Conservation (phyloP, 1,140 invertebrate genomes). For the Drosophila burlai region DNA sequence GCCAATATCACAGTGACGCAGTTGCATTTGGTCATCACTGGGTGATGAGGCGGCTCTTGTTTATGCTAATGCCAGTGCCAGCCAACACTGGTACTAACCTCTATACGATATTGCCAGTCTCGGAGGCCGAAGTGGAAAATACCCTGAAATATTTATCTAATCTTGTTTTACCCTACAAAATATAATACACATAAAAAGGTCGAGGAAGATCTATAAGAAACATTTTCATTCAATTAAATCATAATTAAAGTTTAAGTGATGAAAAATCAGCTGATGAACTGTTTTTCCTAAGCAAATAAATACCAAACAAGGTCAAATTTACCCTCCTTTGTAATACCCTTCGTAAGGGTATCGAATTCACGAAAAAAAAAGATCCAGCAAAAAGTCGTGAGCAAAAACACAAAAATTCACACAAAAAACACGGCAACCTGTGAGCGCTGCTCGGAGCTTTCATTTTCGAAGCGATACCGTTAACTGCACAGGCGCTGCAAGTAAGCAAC, state of each 20-base stretch:
- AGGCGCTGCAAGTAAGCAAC: slow-evolving; percentile 65
- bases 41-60: slow-evolving; percentile 60
- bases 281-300: neutral
- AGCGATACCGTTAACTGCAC: slow-evolving; percentile 79
- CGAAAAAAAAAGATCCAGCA: slow-evolving; percentile 32
- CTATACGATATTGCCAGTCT: neutral
- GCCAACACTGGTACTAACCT: slow-evolving; percentile 26
- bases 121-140: neutral
- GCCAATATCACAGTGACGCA: slow-evolving; percentile 61
- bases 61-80: slow-evolving; percentile 64
- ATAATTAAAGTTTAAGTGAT: no score
- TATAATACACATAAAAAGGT: no score
- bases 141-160: neutral
- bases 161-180: neutral
- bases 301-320: neutral
- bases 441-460: slow-evolving; percentile 82
- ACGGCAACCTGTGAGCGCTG: slow-evolving; percentile 66
- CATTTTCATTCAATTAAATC: no score
- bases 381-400: slow-evolving; percentile 66
- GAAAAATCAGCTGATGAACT: neutral
- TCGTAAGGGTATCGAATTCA: slow-evolving; percentile 28
- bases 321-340: neutral
- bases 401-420: slow-evolving; percentile 64
- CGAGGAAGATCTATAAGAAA: no score
- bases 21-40: slow-evolving; percentile 70